Evolutionary conservation across 2,888 invertebrate species (phyloP).

Genomic region (Augochlorella aurata): DNA sequence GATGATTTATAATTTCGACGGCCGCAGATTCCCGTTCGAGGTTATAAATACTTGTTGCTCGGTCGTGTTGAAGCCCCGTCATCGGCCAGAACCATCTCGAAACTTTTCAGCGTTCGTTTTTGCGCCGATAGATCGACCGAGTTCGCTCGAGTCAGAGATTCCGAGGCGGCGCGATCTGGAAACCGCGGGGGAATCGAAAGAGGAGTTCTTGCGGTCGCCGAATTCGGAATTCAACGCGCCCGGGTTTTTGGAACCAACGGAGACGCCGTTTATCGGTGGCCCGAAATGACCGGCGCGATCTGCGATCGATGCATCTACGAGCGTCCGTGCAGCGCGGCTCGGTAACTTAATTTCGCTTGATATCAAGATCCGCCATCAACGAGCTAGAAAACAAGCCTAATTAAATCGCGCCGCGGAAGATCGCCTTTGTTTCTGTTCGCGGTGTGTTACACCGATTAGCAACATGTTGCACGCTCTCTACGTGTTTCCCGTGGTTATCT

Average conservation of each 20-base stretch:
- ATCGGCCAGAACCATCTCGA: too few species aligned
- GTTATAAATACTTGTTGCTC: constrained; percentile 53
- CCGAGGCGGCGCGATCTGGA: too few species aligned
- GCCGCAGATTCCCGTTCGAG: constrained; percentile 42
- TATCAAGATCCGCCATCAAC: constrained; percentile 1
- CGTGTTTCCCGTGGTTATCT: constrained; percentile 10
- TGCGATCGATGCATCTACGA: not conserved
- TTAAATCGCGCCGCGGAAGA: not conserved
- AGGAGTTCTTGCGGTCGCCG: too few species aligned
- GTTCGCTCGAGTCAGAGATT: too few species aligned
- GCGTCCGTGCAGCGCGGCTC: not conserved
- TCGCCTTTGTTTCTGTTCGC: constrained; percentile 5
- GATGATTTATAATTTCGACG: constrained; percentile 56
- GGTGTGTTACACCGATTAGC: constrained; percentile 18
- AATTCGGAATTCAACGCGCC: too few species aligned
- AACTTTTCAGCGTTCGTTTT: too few species aligned
- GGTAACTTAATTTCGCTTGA: not conserved
- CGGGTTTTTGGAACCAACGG: too few species aligned
- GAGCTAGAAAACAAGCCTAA: constrained; percentile 18
- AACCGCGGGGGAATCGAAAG: too few species aligned
- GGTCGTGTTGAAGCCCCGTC: constrained; percentile 5
- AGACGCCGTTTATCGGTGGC: too few species aligned
- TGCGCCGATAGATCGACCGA: too few species aligned
- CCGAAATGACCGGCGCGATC: not conserved
- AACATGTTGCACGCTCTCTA: constrained; percentile 18